These are phyloP conservation scores for Diacarnus erythraeanus DNA, from an alignment of 37 sponge, comb jelly and placozoan genomes.

Conservation along the genomic window DNA sequence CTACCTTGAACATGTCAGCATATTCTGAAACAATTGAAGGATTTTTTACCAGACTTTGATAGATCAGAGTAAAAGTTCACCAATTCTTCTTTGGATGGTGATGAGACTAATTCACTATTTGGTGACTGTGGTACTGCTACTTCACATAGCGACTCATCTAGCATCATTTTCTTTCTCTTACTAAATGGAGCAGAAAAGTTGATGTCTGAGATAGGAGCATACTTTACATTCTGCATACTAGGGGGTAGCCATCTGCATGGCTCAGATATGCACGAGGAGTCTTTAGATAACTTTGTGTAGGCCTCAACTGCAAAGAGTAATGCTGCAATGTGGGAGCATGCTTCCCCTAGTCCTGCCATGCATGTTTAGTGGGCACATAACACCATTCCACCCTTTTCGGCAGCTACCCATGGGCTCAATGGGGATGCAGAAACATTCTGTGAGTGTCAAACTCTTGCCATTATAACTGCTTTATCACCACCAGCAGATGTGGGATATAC, in stretches of 20 bases:
- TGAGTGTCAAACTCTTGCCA: background rate
- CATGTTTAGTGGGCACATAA: constrained; percentile 8
- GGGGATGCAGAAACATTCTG: constrained; percentile 5
- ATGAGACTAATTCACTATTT: no score
- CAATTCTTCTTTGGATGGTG: background rate
- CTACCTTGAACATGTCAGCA: background rate
- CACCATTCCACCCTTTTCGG: constrained; percentile 26
- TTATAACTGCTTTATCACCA: background rate
- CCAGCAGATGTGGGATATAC: background rate
- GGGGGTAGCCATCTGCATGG: constrained; percentile 28
- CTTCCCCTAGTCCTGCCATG: constrained; percentile 25
- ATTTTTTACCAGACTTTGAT: background rate
- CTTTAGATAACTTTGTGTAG: background rate
- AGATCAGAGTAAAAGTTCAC: background rate
- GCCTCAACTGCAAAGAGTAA: constrained; percentile 30
- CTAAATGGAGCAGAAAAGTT: constrained; percentile 1
- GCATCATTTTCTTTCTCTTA: background rate
- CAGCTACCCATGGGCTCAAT: constrained; percentile 16
- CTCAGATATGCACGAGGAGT: constrained; percentile 9
- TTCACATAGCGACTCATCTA: background rate
- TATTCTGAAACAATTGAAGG: background rate
- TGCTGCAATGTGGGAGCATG: constrained; percentile 40
- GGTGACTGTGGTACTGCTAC: background rate
- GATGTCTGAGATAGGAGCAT: constrained; percentile 1
- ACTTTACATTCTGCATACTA: background rate